These are phyloP conservation scores for Coptotermes formosanus DNA, from an alignment of 1,140 invertebrate species.

Conservation along the genomic window DNA sequence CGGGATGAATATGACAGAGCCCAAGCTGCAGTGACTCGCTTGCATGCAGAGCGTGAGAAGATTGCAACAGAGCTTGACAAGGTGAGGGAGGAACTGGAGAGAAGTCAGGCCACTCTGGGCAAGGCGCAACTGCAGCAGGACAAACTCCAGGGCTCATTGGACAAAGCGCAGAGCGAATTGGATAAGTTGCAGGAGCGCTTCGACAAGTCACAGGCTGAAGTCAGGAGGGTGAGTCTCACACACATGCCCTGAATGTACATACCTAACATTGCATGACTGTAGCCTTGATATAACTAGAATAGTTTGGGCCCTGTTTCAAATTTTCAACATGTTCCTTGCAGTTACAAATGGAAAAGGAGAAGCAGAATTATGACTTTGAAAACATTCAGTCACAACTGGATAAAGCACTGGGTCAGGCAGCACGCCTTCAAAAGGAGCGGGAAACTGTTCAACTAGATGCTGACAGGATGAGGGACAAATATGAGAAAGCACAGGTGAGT, in stretches of 20 bases:
- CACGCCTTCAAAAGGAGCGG: constrained; percentile 83
- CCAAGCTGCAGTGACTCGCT: constrained; percentile 69
- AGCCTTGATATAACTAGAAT: neutral
- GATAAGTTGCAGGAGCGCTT: constrained; percentile 85
- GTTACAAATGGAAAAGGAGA: constrained; percentile 88
- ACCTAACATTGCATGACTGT: neutral
- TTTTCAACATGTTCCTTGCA: constrained; percentile 42
- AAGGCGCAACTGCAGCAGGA: constrained; percentile 89
- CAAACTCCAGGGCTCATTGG: constrained; percentile 81
- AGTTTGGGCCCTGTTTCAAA: neutral
- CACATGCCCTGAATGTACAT: too few species aligned
- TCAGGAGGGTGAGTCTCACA: constrained; percentile 66
- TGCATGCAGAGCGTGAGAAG: constrained; percentile 85
- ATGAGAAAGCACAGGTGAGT: constrained; percentile 82
- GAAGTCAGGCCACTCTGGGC: constrained; percentile 81
- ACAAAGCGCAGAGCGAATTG: constrained; percentile 87
- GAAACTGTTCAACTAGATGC: constrained; percentile 80
- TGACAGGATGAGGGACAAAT: constrained; percentile 83
- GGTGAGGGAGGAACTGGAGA: constrained; percentile 84
- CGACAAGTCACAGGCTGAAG: constrained; percentile 77
- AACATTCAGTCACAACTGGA: constrained; percentile 86
- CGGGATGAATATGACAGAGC: constrained; percentile 86
- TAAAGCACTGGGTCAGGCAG: constrained; percentile 81
- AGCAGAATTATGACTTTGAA: constrained; percentile 84
- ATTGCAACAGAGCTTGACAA: constrained; percentile 83